A percentile compares a stretch with the other conserved stretches of the same genome.
Conservation (phyloP, 2,888 invertebrate species). For the Chrysotoxum bicinctum region DNA sequence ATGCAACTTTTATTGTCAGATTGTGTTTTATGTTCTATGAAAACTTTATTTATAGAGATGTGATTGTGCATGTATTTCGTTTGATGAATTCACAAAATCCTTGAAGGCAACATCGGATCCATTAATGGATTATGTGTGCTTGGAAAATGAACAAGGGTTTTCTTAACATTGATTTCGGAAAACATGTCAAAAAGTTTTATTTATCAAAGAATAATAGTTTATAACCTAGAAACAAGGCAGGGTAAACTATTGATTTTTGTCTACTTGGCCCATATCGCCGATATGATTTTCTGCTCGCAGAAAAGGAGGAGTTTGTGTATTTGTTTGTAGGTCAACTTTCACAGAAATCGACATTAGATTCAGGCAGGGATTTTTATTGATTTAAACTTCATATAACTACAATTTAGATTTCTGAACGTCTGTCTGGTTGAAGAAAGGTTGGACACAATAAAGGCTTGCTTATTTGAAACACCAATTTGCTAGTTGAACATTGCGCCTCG, state of each 20-base stretch:
- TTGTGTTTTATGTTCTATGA: conserved; percentile 14
- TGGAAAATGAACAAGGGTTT: neutral
- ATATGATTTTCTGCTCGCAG: neutral
- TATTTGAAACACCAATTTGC: no score
- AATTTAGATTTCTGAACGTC: no score
- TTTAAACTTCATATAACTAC: no score
- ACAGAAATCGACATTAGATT: no score
- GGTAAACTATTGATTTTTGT: neutral
- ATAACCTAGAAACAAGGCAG: conserved; percentile 16
- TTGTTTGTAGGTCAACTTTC: neutral
- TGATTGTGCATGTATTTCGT: neutral
- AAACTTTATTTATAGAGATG: conserved; percentile 4
- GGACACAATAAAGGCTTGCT: no score
- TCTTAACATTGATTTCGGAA: conserved; percentile 30
- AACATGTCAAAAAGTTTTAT: conserved; percentile 25
- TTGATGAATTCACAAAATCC: conserved; percentile 14
- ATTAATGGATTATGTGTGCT: conserved; percentile 19
- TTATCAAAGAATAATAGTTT: conserved; percentile 15
- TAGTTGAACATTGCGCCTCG: no score
- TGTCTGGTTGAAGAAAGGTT: no score
- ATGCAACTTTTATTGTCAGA: conserved; percentile 22
- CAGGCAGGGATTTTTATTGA: no score
- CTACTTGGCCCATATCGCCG: neutral
- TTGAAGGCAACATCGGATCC: conserved; percentile 5
- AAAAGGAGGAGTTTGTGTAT: neutral